phyloP scores from a whole-genome alignment of 2,113 vertebrate genomes.

The Percopsis transmontana region DNA sequence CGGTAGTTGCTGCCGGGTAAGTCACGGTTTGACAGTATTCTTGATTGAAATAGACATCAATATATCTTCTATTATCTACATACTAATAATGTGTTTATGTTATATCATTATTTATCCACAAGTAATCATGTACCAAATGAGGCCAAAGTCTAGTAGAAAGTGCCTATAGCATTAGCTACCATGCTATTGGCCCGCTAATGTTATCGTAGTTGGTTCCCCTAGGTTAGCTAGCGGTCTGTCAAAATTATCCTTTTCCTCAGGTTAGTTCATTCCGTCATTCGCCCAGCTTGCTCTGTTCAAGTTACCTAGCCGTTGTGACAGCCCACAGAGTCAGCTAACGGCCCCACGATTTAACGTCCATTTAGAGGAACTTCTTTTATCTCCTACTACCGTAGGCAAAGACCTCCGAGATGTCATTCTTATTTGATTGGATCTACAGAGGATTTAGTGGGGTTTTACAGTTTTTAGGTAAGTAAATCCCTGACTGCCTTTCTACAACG shows the following conservation, averaged over 20 bases:
- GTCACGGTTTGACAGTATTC: background rate
- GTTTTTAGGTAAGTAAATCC: conserved; percentile 85
- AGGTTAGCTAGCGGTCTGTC: no score
- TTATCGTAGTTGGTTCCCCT: background rate
- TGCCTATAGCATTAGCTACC: conserved; percentile 25
- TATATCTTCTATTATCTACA: background rate
- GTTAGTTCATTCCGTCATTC: no score
- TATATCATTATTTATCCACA: background rate
- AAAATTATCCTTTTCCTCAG: no score
- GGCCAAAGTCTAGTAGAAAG: conserved; percentile 3
- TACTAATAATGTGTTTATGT: background rate
- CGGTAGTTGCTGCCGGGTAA: conserved; percentile 34
- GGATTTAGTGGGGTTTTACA: conserved; percentile 93
- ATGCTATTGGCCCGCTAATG: conserved; percentile 26
- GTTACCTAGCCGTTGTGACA: no score
- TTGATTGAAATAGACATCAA: background rate
- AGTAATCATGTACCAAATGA: background rate
- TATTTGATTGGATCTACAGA: conserved; percentile 95
- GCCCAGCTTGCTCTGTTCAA: no score
- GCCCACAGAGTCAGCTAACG: no score
- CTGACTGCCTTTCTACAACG: background rate
- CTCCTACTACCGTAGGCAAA: conserved; percentile 60
- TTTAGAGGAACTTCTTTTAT: background rate
- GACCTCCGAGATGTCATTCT: conserved; percentile 87
- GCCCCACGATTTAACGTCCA: no score